Evolutionary conservation across 2,888 invertebrate species (phyloP).

Genomic region (Patella caerulea): DNA sequence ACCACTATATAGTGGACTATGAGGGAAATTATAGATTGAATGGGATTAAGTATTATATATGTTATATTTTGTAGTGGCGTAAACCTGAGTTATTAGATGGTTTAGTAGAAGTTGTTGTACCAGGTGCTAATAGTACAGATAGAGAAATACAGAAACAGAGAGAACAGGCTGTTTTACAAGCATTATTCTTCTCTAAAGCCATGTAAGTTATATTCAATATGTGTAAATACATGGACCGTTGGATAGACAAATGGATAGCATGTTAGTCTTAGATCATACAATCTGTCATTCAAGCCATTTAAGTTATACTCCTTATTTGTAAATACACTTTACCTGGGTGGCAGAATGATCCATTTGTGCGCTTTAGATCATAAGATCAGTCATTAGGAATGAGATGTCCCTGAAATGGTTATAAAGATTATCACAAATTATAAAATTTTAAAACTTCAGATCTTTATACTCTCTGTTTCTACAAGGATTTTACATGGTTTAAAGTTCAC

Average conservation of each 20-base stretch:
- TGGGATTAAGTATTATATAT: neutral
- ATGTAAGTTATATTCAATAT: conserved; percentile 43
- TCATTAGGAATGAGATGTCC: conserved; percentile 67
- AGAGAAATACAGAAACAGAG: conserved; percentile 88
- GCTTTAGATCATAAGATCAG: no score
- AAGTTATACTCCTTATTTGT: no score
- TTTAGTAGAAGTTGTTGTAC: conserved; percentile 70
- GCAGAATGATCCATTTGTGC: no score
- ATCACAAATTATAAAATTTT: neutral
- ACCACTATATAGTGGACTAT: no score
- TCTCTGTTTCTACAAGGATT: neutral
- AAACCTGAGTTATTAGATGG: conserved; percentile 79
- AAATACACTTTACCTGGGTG: no score
- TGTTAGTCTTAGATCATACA: no score
- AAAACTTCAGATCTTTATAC: neutral
- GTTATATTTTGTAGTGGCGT: conserved; percentile 77
- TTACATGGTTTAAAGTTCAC: no score
- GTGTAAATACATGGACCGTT: neutral
- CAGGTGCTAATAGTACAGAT: conserved; percentile 82
- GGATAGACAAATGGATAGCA: no score
- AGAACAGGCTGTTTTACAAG: conserved; percentile 83
- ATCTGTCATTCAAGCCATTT: no score
- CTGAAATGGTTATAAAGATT: conserved; percentile 45
- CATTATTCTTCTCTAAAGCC: conserved; percentile 70
- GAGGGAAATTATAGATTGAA: no score